These are phyloP conservation scores for Tetrax tetrax DNA, from an alignment of 2,113 vertebrate species.

Conservation along the genomic window DNA sequence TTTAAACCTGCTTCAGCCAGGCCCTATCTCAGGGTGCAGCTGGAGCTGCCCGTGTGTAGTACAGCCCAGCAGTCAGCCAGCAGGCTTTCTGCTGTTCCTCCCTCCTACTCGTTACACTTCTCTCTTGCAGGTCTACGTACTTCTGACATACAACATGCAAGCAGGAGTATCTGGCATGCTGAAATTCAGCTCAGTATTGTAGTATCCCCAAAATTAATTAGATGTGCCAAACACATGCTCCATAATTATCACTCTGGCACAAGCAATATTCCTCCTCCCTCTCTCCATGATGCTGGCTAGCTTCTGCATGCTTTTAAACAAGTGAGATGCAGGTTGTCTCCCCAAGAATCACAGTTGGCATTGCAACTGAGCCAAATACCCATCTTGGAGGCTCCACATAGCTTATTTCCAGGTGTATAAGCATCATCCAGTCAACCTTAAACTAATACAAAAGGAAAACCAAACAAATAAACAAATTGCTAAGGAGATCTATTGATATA, in stretches of 20 bases:
- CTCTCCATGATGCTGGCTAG: not conserved
- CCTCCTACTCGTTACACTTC: not conserved
- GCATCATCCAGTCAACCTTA: not conserved
- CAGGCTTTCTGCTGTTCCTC: not conserved
- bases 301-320: not conserved
- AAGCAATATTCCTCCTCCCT: not conserved
- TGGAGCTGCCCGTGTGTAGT: not conserved
- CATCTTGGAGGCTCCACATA: not conserved
- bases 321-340: not conserved
- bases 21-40: not conserved
- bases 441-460: not conserved
- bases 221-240: not conserved
- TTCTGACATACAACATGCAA: not conserved
- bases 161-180: not conserved
- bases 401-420: not conserved
- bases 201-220: not conserved
- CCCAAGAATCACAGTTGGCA: not conserved
- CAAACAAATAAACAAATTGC: not conserved
- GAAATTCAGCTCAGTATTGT: not conserved
- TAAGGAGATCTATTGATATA: not conserved
- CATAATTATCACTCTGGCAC: not conserved
- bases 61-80: rapidly evolving
- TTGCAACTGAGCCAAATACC: not conserved
- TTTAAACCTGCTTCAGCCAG: not conserved
- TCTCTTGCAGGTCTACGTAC: not conserved